These are phyloP conservation scores for Eupithecia subumbrata DNA, from an alignment of 2,888 invertebrate species.

Conservation along the genomic window DNA sequence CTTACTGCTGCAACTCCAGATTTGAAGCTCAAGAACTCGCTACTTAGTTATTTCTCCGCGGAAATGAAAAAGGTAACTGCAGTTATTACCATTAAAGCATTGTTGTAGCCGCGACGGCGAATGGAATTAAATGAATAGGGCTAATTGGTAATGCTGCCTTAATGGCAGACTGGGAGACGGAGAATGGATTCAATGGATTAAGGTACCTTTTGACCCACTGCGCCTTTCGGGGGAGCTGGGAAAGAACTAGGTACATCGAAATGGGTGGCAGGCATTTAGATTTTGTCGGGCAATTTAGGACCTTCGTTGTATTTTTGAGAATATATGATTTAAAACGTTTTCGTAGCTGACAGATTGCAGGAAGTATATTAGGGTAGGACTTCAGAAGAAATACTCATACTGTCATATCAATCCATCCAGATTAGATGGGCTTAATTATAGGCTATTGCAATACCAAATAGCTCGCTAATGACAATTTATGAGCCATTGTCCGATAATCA, in stretches of 20 bases:
- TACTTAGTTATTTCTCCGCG: constrained; percentile 40
- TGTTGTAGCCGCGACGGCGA: constrained; percentile 32
- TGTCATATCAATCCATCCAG: too few species aligned
- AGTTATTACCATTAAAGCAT: constrained; percentile 44
- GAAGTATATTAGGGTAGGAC: too few species aligned
- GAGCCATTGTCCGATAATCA: too few species aligned
- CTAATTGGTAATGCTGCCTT: constrained; percentile 37
- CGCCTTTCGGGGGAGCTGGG: neutral
- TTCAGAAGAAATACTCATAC: too few species aligned
- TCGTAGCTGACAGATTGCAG: too few species aligned
- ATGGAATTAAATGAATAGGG: constrained; percentile 37
- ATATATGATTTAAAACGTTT: too few species aligned
- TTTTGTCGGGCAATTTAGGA: neutral
- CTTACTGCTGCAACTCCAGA: constrained; percentile 46
- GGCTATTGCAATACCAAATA: too few species aligned
- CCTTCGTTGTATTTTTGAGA: neutral
- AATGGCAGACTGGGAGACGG: constrained; percentile 11
- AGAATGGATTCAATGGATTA: constrained; percentile 14
- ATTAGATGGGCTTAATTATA: too few species aligned
- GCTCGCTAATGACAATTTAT: too few species aligned
- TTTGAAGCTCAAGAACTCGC: constrained; percentile 43
- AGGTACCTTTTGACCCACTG: neutral
- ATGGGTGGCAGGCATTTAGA: neutral
- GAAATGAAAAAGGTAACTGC: constrained; percentile 45
- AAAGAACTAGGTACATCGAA: neutral